phyloP scores from a whole-genome alignment of 2,797 vertebrate genomes.

The Cyclopterus lumpus region DNA sequence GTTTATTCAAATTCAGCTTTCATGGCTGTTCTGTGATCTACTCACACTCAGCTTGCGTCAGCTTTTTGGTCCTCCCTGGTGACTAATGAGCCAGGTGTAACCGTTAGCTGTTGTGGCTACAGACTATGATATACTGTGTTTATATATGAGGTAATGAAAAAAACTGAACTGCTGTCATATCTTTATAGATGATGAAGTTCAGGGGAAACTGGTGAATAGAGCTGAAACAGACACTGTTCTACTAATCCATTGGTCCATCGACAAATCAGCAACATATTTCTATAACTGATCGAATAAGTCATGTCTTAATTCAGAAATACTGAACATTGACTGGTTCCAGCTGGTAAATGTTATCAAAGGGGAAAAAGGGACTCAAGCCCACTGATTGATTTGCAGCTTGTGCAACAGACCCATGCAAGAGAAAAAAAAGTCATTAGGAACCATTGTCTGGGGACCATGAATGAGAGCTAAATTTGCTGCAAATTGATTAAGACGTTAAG shows the following conservation, averaged over 20 bases:
- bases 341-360: background rate
- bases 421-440: background rate
- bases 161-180: background rate
- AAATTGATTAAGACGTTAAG: too few relatives aligned
- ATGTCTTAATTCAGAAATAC: background rate
- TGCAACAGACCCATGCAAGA: background rate
- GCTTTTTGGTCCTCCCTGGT: slow-evolving; percentile 8
- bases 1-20: slow-evolving; percentile 50
- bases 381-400: background rate
- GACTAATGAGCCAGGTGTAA: slow-evolving; percentile 46
- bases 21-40: slow-evolving; percentile 34
- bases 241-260: background rate
- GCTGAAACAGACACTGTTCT: background rate
- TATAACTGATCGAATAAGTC: background rate
- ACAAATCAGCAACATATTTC: background rate
- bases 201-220: background rate
- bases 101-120: background rate
- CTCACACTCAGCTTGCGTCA: slow-evolving; percentile 1
- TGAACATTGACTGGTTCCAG: background rate
- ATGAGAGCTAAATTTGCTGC: too few relatives aligned
- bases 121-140: background rate
- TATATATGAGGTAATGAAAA: background rate
- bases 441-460: too few relatives aligned
- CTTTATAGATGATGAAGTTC: background rate
- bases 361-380: background rate